Base-by-base conservation (phyloP, 2,113 vertebrate genomes). In the Pampusana beccarii region DNA sequence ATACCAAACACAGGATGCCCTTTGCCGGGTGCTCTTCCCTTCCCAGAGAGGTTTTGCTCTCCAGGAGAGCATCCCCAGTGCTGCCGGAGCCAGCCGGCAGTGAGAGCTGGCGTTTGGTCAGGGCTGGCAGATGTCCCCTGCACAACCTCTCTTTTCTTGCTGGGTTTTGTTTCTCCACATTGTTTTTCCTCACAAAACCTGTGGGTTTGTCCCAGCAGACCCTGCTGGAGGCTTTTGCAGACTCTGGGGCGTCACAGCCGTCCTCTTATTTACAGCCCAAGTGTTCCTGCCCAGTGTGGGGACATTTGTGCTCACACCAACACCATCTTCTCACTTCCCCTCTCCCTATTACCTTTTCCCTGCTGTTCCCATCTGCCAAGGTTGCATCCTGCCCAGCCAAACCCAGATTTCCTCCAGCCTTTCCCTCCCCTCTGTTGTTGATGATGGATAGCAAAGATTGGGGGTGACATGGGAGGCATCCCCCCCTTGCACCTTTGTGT, bases 41-140 rank as follows among this genome's bases (percentile, higher is more conserved):
- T 66, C 54, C 18, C 23, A 34, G 53, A 79, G 65, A 34, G 38
- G 26, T 79, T 85, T 64, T 81, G 33, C 33, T 91, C 29, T 33
- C 48, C 4, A 3, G 0, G 2, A 78, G 67, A 70, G 72, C 18
- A 69, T 83, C 50, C 50, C n/a, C 12, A 18, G 46, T 12, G 25
- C 57, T 12, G 3, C 31, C 0, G 0, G 58, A 86, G 34, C 21
- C 79, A 94, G 57, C 31, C 0, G 4, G 58, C 48, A 72, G 50
- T 0, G 1, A 56, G 77, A 86, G 21, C 83, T 74, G 71, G 81
- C 31, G 0, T 82, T 93, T 36, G 62, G 31, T 92, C 82, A 85
- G 64, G 74, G 21, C 50, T 90, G 88, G 69, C 79, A 80, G 31
- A 26, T 85, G n/a, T 87, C 90, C 82, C 31, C 48, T 13, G 74